Conservation (phyloP, 2,113 vertebrate species). For the Lipophrys pholis region DNA sequence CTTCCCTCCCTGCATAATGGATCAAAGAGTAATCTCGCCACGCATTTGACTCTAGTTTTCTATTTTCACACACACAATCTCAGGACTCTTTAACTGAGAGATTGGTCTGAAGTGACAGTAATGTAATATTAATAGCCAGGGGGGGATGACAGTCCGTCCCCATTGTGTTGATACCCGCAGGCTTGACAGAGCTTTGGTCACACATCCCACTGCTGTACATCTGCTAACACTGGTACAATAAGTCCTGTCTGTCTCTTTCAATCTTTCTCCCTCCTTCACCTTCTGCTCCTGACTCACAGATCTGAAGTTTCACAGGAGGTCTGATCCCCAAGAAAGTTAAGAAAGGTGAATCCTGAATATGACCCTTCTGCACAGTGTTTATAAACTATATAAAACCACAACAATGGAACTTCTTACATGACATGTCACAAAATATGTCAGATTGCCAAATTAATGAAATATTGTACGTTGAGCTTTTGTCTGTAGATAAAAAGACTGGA, state of each 20-base stretch:
- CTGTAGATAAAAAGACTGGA: not conserved
- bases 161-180: slow-evolving; percentile 76
- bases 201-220: slow-evolving; percentile 77
- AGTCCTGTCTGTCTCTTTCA: slow-evolving; percentile 74
- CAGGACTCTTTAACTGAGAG: slow-evolving; percentile 66
- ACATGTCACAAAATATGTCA: no score
- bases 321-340: not conserved
- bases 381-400: not conserved
- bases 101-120: slow-evolving; percentile 81
- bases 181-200: slow-evolving; percentile 81
- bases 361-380: not conserved
- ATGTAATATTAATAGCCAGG: slow-evolving; percentile 82
- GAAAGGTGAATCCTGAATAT: not conserved
- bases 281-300: slow-evolving; percentile 7
- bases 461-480: not conserved
- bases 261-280: slow-evolving; percentile 43
- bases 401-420: no score
- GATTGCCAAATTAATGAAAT: not conserved
- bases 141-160: slow-evolving; percentile 76
- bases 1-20: slow-evolving; percentile 67
- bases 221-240: slow-evolving; percentile 75
- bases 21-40: slow-evolving; percentile 60
- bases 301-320: slow-evolving; percentile 8
- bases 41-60: slow-evolving; percentile 56
- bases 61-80: slow-evolving; percentile 16